Base-by-base conservation (phyloP, 2,888 invertebrate species). In the Watsonalla cultraria region DNA sequence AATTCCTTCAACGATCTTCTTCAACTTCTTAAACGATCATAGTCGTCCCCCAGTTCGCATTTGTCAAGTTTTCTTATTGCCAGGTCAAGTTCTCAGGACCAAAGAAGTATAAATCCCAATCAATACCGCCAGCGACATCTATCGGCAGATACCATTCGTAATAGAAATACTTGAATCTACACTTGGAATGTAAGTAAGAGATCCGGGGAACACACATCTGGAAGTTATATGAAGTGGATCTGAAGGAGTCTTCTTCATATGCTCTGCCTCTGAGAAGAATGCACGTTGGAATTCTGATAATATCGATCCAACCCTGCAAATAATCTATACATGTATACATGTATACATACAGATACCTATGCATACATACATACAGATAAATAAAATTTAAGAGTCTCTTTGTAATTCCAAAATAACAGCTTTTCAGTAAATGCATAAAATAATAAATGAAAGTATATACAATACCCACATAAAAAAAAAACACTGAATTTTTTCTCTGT, bases 151-250 rank as follows among this genome's bases (percentile, higher is more conserved):
- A 82, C 80, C 80, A 83, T 53, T 84, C 84, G 55, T 78, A 86
- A 50, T 74, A 84, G 54, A 59, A 74, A 48, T 82, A 78, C 56
- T 73, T 77, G 42, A 42, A 73, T 24, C 81, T 65, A 0, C 50
- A 58, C 24, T 71, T 62, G 0, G 76, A 56, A 55, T 82, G 79
- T 14, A 76, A 77, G 51, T 74, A 74, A 0, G 66, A 57, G 13
- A 86, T 78, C 0, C 85, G 74, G 0, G 82, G 80, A 0, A 85
- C 82, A 51, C 86, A 86, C 0, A 86, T 59, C 58, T 84, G 84
- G 57, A 85, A 84, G 13, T 66, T 67, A 56, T 68, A 83, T 0
- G 80, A 55, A 0, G 83, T 82, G 45, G 69, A 74, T 6, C 76
- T 65, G 33, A 82, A 74, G 7, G 60, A 35, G 15, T 85, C 76